Conservation (phyloP, 2,113 vertebrate species). For the Scolopax mira region DNA sequence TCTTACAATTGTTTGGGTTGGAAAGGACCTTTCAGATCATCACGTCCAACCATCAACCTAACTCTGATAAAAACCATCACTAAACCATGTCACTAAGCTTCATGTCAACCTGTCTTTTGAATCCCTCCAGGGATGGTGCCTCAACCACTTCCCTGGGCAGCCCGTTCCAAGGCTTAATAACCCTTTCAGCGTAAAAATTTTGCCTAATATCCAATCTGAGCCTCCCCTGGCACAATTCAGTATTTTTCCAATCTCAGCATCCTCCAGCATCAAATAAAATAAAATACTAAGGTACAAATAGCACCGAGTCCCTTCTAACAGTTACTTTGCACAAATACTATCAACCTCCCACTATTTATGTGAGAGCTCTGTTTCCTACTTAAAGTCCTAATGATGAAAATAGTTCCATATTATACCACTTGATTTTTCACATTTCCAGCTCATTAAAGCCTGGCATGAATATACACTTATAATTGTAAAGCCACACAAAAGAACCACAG, state of each 20-base stretch:
- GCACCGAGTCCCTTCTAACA: neutral
- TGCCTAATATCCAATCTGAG: too few relatives aligned
- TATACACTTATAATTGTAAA: neutral
- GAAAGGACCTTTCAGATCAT: too few relatives aligned
- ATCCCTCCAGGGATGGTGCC: too few relatives aligned
- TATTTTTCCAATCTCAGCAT: neutral
- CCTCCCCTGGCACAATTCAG: neutral
- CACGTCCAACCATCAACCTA: too few relatives aligned
- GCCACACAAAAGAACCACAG: neutral
- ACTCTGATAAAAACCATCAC: too few relatives aligned
- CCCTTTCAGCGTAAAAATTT: too few relatives aligned
- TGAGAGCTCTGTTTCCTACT: neutral
- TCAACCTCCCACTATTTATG: neutral
- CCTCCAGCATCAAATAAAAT: neutral
- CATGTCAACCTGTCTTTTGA: too few relatives aligned
- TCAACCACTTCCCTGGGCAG: too few relatives aligned
- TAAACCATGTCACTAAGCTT: too few relatives aligned
- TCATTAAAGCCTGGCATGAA: neutral
- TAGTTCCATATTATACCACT: neutral
- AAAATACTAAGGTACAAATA: neutral
- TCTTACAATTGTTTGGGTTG: too few relatives aligned
- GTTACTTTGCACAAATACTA: neutral
- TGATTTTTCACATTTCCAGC: neutral
- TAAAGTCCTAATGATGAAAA: neutral
- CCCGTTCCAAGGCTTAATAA: too few relatives aligned